phyloP scores from a whole-genome alignment of 2,113 vertebrate species.

The Anolis sagrei region DNA sequence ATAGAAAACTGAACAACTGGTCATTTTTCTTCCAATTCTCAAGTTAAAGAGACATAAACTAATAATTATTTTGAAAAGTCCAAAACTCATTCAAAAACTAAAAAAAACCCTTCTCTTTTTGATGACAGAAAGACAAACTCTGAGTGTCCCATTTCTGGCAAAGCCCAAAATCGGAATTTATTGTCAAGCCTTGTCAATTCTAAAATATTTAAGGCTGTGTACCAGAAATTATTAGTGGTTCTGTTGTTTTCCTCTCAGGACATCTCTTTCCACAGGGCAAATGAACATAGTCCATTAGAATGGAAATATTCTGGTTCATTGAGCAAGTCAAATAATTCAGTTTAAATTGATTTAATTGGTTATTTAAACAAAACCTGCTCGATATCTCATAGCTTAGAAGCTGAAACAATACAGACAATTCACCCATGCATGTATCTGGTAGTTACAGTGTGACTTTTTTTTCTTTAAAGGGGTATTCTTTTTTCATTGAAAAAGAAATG shows the following conservation, averaged over 20 bases:
- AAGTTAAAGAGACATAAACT: too few relatives aligned
- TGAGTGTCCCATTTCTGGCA: not conserved
- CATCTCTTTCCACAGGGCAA: not conserved
- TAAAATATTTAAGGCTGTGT: not conserved
- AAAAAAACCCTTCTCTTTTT: not conserved
- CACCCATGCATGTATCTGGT: not conserved
- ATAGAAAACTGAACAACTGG: not conserved
- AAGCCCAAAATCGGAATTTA: not conserved
- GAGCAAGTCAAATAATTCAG: not conserved
- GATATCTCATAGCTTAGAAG: not conserved
- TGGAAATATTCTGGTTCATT: conserved; percentile 8
- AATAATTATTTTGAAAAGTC: not conserved
- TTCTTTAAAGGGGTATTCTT: not conserved
- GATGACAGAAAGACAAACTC: not conserved
- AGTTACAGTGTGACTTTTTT: not conserved
- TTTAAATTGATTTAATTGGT: not conserved
- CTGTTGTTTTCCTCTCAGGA: not conserved
- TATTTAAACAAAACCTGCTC: not conserved
- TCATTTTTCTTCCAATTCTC: not conserved
- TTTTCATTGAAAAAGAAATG: not conserved
- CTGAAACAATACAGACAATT: not conserved
- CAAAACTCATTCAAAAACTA: not conserved
- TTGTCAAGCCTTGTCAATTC: not conserved
- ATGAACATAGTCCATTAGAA: conserved; percentile 5
- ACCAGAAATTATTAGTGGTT: not conserved